Base-by-base conservation (phyloP, 1,140 invertebrate genomes). In the Dendroctonus valens region DNA sequence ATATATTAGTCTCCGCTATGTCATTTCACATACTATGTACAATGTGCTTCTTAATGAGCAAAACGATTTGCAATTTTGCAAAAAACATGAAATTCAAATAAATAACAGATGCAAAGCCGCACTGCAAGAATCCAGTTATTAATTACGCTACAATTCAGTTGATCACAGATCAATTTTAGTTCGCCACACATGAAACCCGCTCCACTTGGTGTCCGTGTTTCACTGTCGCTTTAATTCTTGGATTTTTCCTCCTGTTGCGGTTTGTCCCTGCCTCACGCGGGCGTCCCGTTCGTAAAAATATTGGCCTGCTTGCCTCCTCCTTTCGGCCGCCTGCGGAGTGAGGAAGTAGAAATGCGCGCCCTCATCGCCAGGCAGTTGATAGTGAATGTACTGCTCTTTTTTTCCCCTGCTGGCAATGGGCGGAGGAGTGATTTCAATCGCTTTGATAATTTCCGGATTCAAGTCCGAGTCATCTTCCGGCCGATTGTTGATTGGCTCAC, bases 341-440 rank as follows among this genome's bases (percentile, higher is more conserved):
- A 91, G 76, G 80, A 90, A 90, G 75, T 91, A 91, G 73, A 91
- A 88, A 77, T 90, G 88, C 0, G 87, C 87, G 1, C 83, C 86
- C 44, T 83, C 80, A 51, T 84, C 81, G 0, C 87, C 88, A 0
- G 89, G 89, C 38, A 91, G 75, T 65, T 84, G 78, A 57, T 68
- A 68, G 15, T 61, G 60, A 40, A 68, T 63, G 40, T 62, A 68
- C 7, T 58, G 9, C 26, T 67, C 65, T 44, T 54, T 67, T 42
- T 39, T 49, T 9, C 49, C 41, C 41, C 57, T 52, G 9, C 6
- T 26, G 8, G 7, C 14, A 26, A 8, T 15, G 5, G 55, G 8
- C 14, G 66, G 66, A 1, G 58, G 66, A 2, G 59, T 55, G n/a
- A 68, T 68, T 39, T 62, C 66, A 38, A 73, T 70, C 4, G 71